phyloP scores from a whole-genome alignment of 2,113 vertebrate species.

The Rhinopomastus cyanomelas region DNA sequence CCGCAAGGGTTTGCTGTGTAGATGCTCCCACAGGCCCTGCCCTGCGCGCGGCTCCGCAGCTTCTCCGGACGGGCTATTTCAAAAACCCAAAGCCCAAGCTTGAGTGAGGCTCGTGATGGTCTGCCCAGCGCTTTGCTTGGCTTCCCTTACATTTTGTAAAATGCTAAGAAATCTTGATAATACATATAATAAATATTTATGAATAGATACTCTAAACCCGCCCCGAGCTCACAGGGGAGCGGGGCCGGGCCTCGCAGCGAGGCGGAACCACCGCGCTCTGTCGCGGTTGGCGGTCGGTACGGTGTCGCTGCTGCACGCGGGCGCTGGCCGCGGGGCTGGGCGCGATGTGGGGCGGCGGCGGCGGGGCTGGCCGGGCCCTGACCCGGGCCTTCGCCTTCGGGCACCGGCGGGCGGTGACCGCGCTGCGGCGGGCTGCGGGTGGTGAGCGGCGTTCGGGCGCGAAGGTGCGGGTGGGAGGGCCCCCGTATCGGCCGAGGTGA shows the following conservation, averaged over 20 bases:
- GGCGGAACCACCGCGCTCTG: neutral
- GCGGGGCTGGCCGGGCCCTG: neutral
- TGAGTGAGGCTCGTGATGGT: neutral
- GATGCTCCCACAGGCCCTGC: too few species aligned
- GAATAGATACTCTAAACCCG: too few species aligned
- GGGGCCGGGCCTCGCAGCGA: neutral
- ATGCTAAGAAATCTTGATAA: neutral
- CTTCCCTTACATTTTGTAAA: neutral
- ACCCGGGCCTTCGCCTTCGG: neutral
- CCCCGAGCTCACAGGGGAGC: too few species aligned
- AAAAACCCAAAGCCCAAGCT: neutral
- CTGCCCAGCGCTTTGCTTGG: neutral
- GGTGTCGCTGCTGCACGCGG: neutral
- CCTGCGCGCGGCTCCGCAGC: too few species aligned
- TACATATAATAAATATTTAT: neutral
- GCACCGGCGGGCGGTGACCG: neutral
- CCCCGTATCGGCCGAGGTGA: neutral
- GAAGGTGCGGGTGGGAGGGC: neutral
- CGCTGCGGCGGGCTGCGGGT: neutral
- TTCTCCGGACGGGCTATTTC: neutral
- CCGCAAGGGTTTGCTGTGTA: too few species aligned
- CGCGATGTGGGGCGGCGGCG: neutral
- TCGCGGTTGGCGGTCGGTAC: neutral
- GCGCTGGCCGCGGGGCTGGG: neutral
- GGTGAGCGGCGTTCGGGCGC: neutral